Evolutionary conservation across 2,797 vertebrate genomes (phyloP), one percentile per base, ranked within the genome.

Genomic region (Helarctos malayanus): DNA sequence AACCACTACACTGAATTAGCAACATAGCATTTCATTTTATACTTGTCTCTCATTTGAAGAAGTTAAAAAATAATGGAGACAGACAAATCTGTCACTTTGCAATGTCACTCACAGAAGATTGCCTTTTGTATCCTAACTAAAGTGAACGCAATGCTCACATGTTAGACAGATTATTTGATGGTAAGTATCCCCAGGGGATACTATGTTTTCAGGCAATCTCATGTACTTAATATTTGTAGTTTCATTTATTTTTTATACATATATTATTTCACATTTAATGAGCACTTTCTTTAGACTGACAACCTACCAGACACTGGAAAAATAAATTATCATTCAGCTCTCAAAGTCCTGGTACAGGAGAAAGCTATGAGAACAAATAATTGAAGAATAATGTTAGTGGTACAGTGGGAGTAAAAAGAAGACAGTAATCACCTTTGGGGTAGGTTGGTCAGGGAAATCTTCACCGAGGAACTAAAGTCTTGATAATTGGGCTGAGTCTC

Each of bases 181-280:
- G 81, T 90, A 96, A 78, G 15, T 56, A 80, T 41, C 35, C 41
- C 14, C 13, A 41, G 49, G 21, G 57, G 14, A 85, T 84, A 92
- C 29, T 38, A 38, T 79, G 73, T 94, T 79, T 79, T 45, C 25
- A 85, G 41, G 69, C 85, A 69, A 73, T 89, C 84, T 73, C 38
- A 89, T 75, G 15, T 63, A 41, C 32, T 89, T 92, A 85, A 61
- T 82, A 86, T 49, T 29, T 71, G 21, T 71, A 52, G 52, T 81
- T 85, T 92, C 14, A 69, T 68, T 96, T 92, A 80, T 73, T 92
- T 73, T 68, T 92, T 78, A 76, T 87, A 87, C 12, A 83, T 38
- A 88, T 87, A 59, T 61, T 71, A 78, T 94, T 93, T 86, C 47
- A 78, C 52, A 92, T 38, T 89, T 95, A 94, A 73, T 38, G 54